Base-by-base conservation (phyloP, 2,888 invertebrate genomes). In the Meteorus colon region DNA sequence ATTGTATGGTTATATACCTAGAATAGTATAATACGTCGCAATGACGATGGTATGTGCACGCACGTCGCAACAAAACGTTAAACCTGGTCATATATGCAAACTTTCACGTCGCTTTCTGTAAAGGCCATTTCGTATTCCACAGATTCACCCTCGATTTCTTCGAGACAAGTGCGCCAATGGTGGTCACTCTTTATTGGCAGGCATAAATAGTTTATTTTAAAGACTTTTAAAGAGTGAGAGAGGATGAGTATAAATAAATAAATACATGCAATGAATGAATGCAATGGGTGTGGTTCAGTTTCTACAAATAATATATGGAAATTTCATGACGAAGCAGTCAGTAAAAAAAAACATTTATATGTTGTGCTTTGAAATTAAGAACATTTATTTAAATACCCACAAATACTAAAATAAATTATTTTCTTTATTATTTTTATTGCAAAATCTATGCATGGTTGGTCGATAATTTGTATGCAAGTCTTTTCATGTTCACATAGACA, bases 71-170 rank as follows among this genome's bases (percentile, higher is more conserved):
- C 55, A 24, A 55, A 55, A 55, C 82, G 79, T 82, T 81, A 85
- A 82, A 83, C 78, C 80, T 81, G 79, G 78, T 80, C 77, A 80
- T 78, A 80, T 74, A 76, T 55, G n/a, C 55, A 55, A 71, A 85
- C 86, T 86, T 85, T 86, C 85, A 82, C 86, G 83, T 81, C 81
- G 83, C 86, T 86, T 85, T 86, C 86, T 85, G 85, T 78, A 81
- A 80, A 55, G 76, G 81, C 81, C 81, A 84, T 85, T 86, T 84
- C 80, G 86, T 86, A 86, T 86, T 86, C 86, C 81, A 79, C 70
- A 78, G 82, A 82, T 83, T 84, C 84, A 82, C 82, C 82, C 82
- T 83, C 84, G 84, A 83, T 84, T 85, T 85, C 83, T 82, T 82
- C 83, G 77, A 65, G 31, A 37, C 37, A 8, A 19, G 8, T n/a